phyloP scores from a whole-genome alignment of 2,113 vertebrate genomes.

The Sporophila hypoxantha region DNA sequence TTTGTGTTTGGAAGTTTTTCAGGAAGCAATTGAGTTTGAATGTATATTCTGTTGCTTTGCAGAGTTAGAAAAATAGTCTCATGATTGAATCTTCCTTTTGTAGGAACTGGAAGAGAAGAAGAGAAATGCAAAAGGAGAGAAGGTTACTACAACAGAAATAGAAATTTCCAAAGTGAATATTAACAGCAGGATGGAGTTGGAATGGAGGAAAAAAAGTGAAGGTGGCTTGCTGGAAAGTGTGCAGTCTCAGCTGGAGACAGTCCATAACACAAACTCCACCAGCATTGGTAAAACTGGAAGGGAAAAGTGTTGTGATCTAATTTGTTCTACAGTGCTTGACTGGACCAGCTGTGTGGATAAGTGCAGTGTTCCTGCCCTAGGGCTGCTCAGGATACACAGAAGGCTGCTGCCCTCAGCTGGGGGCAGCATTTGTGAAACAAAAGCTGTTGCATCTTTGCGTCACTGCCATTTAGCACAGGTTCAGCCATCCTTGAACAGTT shows the following conservation, averaged over 20 bases:
- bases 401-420: neutral
- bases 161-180: conserved; percentile 50
- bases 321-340: neutral
- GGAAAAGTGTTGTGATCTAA: neutral
- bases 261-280: conserved; percentile 59
- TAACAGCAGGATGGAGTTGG: conserved; percentile 61
- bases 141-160: conserved; percentile 18
- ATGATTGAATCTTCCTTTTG: conserved; percentile 4
- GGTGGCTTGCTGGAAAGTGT: conserved; percentile 65
- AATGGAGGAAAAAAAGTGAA: conserved; percentile 66
- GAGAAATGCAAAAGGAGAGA: conserved; percentile 72
- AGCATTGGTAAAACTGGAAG: conserved; percentile 63
- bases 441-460: neutral
- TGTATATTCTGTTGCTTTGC: neutral
- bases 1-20: neutral
- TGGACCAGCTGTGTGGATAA: neutral
- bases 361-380: neutral
- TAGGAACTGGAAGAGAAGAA: conserved; percentile 86
- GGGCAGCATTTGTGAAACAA: neutral
- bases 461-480: neutral
- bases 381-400: neutral
- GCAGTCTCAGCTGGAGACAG: conserved; percentile 67
- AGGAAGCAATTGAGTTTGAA: neutral
- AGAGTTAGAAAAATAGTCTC: neutral
- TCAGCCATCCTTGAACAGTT: neutral